Conservation (phyloP, 2,113 vertebrate genomes). For the Syrmaticus mikado region DNA sequence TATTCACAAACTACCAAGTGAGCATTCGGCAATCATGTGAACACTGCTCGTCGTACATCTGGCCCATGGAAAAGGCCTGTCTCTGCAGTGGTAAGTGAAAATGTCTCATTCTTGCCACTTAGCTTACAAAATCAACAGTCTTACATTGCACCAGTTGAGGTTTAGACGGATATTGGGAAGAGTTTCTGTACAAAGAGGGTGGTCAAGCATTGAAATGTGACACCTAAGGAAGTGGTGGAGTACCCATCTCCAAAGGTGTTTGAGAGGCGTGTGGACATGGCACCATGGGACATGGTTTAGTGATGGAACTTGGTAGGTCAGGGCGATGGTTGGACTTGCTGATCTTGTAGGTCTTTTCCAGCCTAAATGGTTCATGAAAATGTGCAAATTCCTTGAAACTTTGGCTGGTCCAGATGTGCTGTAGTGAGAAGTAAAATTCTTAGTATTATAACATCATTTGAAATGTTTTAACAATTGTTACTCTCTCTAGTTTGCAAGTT, state of each 20-base stretch:
- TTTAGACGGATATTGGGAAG: not conserved
- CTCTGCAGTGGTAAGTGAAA: slow-evolving; percentile 91
- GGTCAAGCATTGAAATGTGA: not conserved
- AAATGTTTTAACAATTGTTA: not conserved
- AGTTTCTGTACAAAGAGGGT: not conserved
- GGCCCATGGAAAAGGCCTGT: slow-evolving; percentile 97
- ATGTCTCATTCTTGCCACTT: not conserved
- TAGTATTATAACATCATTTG: not conserved
- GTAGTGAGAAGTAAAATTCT: not conserved
- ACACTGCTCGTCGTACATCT: slow-evolving; percentile 93
- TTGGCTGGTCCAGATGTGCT: not conserved
- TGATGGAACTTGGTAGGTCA: not conserved
- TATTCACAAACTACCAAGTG: slow-evolving; percentile 92
- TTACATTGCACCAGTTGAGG: not conserved
- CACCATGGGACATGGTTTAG: not conserved
- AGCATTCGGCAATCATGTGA: slow-evolving; percentile 96
- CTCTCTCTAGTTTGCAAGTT: slow-evolving; percentile 89
- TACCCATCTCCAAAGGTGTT: no score
- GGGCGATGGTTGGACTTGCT: not conserved
- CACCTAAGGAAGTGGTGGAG: not conserved
- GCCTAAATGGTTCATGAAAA: not conserved
- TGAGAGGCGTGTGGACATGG: not conserved
- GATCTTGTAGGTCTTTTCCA: not conserved
- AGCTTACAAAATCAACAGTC: not conserved
- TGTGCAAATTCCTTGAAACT: not conserved